Percentiles rank a stretch among this genome's conserved stretches.
phyloP scores from a whole-genome alignment of 2,797 vertebrate genomes.

The Harpagifer antarcticus region DNA sequence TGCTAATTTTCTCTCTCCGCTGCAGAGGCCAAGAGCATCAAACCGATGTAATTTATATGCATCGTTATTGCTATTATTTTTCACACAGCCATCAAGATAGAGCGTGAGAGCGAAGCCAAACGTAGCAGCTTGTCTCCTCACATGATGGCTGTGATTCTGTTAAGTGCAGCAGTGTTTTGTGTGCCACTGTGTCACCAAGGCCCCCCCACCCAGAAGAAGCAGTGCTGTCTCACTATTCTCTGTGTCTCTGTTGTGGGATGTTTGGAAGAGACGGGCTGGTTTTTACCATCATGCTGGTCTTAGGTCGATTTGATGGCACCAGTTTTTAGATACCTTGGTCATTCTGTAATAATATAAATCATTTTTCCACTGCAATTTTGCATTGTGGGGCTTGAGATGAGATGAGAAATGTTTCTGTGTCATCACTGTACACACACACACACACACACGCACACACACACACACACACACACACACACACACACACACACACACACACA shows the following conservation, averaged over 20 bases:
- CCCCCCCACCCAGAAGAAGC: neutral
- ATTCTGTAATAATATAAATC: slow-evolving; percentile 25
- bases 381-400: slow-evolving; percentile 52
- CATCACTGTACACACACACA: slow-evolving; percentile 55
- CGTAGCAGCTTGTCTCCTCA: slow-evolving; percentile 48
- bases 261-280: slow-evolving; percentile 30
- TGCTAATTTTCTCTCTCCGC: slow-evolving; percentile 59
- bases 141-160: slow-evolving; percentile 53
- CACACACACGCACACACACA: slow-evolving; percentile 3
- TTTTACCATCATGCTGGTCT: slow-evolving; percentile 48
- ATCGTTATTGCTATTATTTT: slow-evolving; percentile 50
- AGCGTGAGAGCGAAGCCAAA: slow-evolving; percentile 24
- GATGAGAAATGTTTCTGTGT: slow-evolving; percentile 68
- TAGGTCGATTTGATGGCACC: slow-evolving; percentile 42
- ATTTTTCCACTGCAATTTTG: slow-evolving; percentile 30
- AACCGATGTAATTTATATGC: slow-evolving; percentile 47
- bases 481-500: too few species aligned
- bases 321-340: slow-evolving; percentile 26
- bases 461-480: too few species aligned
- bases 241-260: slow-evolving; percentile 34
- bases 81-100: slow-evolving; percentile 20
- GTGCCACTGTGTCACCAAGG: slow-evolving; percentile 65
- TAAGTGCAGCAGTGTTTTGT: slow-evolving; percentile 60
- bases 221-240: slow-evolving; percentile 15
- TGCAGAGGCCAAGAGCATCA: slow-evolving; percentile 51